phyloP scores from a whole-genome alignment of 2,797 vertebrate genomes.

The Pipistrellus pygmaeus region DNA sequence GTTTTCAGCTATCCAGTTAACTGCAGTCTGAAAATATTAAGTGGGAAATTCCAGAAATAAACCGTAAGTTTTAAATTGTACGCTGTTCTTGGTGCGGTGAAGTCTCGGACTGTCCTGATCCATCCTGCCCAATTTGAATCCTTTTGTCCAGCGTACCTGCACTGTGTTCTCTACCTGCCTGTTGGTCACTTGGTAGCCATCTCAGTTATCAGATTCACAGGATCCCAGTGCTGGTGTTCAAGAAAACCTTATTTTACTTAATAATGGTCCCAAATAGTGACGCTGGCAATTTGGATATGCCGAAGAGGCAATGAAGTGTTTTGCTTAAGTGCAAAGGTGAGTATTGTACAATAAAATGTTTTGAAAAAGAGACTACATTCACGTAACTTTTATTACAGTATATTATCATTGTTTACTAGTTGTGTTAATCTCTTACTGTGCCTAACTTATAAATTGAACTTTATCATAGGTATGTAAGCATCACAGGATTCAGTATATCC shows the following conservation, averaged over 20 bases:
- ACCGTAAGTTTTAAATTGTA: not conserved
- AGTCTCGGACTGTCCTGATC: not conserved
- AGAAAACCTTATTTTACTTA: not conserved
- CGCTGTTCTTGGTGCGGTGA: not conserved
- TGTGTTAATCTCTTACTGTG: not conserved
- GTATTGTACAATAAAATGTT: not conserved
- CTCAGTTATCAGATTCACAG: not conserved
- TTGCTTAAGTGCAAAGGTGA: not conserved
- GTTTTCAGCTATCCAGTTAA: not conserved
- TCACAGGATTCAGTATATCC: not conserved
- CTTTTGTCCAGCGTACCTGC: not conserved
- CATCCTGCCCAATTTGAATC: not conserved
- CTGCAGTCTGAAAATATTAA: not conserved
- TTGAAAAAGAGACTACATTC: not conserved
- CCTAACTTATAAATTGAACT: not conserved
- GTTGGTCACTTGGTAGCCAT: not conserved
- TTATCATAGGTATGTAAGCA: not conserved
- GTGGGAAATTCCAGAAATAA: not conserved
- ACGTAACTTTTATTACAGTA: not conserved
- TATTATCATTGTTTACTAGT: not conserved
- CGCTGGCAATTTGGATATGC: not conserved
- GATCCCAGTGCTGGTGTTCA: not conserved
- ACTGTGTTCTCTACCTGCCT: not conserved
- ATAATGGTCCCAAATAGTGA: not conserved
- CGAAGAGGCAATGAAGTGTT: not conserved